phyloP scores from a whole-genome alignment of 2,888 invertebrate species.

The Synanthedon andrenaeformis region DNA sequence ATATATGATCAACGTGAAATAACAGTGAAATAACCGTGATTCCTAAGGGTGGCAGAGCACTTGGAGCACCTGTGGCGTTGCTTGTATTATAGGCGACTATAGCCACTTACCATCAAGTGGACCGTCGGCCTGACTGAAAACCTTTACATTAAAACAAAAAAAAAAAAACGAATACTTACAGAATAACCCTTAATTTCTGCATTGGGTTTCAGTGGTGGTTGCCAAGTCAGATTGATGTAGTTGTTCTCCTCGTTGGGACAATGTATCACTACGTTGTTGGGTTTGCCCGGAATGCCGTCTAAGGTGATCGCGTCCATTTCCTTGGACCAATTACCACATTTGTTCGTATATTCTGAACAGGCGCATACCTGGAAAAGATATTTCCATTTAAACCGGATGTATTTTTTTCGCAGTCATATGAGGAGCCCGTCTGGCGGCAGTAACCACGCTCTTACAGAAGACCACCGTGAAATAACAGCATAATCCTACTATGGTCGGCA shows the following conservation, averaged over 20 bases:
- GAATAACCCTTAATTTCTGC: constrained; percentile 84
- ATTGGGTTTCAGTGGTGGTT: constrained; percentile 77
- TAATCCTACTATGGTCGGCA: no score
- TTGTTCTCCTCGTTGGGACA: constrained; percentile 49
- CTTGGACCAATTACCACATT: constrained; percentile 83
- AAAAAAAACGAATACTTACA: constrained; percentile 52
- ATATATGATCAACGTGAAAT: no score
- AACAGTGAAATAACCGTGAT: no score
- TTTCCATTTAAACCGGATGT: no score
- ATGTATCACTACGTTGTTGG: constrained; percentile 74
- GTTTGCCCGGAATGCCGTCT: constrained; percentile 84
- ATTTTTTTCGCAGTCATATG: no score
- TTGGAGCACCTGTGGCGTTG: no score
- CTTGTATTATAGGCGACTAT: not conserved
- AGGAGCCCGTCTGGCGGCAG: no score
- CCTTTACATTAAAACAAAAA: not conserved
- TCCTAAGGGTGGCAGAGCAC: no score
- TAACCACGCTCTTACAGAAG: no score
- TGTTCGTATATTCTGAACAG: constrained; percentile 81
- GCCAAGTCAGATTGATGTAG: constrained; percentile 78
- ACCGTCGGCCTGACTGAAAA: not conserved
- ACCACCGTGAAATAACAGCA: not conserved
- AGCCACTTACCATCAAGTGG: not conserved
- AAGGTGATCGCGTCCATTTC: constrained; percentile 84
- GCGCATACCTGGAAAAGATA: constrained; percentile 70